Conservation (phyloP, 2,888 invertebrate species). For the Nebria brevicollis region DNA sequence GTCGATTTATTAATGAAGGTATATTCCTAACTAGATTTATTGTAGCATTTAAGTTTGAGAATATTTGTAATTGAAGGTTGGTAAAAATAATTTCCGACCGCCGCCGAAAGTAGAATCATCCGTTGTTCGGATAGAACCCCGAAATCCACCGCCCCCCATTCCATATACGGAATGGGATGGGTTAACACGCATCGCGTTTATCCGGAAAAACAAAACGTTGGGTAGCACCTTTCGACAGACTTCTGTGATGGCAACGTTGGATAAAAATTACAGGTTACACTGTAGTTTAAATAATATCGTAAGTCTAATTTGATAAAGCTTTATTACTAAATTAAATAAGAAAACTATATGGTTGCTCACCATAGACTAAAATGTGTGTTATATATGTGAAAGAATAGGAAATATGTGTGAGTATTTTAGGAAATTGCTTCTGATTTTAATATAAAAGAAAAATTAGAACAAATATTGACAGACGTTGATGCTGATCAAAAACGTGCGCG, state of each 20-base stretch:
- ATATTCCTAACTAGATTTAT: slow-evolving; percentile 46
- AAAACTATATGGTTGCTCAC: too few relatives aligned
- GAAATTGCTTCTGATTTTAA: slow-evolving; percentile 80
- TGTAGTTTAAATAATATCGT: slow-evolving; percentile 88
- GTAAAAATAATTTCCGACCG: slow-evolving; percentile 97
- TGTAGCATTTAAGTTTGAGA: slow-evolving; percentile 11
- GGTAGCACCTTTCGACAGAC: slow-evolving; percentile 89
- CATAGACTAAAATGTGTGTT: too few relatives aligned
- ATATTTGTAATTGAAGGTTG: slow-evolving; percentile 71
- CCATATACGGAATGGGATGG: slow-evolving; percentile 99
- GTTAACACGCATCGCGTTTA: slow-evolving; percentile 91
- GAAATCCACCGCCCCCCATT: slow-evolving; percentile 95
- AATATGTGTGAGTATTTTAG: slow-evolving; percentile 64
- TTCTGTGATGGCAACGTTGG: slow-evolving; percentile 83
- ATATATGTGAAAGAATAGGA: too few relatives aligned
- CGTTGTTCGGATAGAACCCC: slow-evolving; percentile 96
- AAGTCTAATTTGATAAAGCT: slow-evolving; percentile 51
- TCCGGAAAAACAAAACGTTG: slow-evolving; percentile 96
- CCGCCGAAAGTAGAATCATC: slow-evolving; percentile 99
- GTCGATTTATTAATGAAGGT: slow-evolving; percentile 98
- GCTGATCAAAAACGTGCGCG: slow-evolving; percentile 86
- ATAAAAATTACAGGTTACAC: slow-evolving; percentile 90
- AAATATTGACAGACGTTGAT: slow-evolving; percentile 74
- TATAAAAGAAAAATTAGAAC: slow-evolving; percentile 82
- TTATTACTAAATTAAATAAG: too few relatives aligned